Evolutionary conservation across 2,113 vertebrate species (phyloP).

Genomic region (Origma solitaria): DNA sequence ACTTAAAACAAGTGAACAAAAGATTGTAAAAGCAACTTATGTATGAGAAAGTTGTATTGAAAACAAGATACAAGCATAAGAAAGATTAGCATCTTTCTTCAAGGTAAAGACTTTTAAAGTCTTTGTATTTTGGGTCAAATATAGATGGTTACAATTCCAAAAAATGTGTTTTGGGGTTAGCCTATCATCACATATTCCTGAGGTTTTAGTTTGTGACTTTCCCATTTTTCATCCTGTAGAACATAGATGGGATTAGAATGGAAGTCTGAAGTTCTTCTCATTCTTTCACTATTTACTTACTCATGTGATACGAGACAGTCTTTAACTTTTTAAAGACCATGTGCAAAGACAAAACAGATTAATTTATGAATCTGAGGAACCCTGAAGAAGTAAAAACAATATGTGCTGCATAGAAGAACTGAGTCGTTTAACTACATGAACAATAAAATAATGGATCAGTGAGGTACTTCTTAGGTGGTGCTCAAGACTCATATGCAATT

Average conservation of each 20-base stretch:
- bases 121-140: background rate
- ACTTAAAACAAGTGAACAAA: background rate
- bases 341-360: background rate
- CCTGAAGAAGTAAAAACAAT: background rate
- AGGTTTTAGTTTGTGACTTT: background rate
- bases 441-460: background rate
- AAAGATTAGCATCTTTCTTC: background rate
- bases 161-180: background rate
- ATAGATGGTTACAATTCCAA: background rate
- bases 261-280: background rate
- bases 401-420: background rate
- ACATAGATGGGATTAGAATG: background rate
- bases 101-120: background rate
- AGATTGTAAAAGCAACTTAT: background rate
- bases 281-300: background rate
- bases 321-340: background rate
- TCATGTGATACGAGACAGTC: rapidly evolving
- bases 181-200: background rate
- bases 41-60: background rate
- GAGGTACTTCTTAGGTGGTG: background rate
- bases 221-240: background rate
- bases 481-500: background rate
- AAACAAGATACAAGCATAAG: background rate
- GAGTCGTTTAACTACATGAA: background rate
- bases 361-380: background rate